Base-by-base conservation (phyloP, 2,888 invertebrate species). In the Camptogramma bilineatum region DNA sequence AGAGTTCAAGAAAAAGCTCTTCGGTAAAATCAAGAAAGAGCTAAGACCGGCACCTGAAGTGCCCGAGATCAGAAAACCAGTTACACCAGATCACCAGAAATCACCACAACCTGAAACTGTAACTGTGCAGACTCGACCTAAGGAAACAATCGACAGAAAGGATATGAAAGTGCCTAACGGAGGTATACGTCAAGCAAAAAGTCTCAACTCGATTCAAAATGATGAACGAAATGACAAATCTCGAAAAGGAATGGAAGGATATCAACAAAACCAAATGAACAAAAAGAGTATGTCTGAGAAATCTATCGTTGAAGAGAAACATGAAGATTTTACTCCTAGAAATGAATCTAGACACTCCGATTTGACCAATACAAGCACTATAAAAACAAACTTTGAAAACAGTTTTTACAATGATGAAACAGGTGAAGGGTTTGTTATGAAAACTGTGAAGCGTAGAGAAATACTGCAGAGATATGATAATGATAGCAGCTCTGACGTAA, bases 371-470 rank as follows among this genome's bases (percentile, higher is more conserved):
- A 87, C 92, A 19, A 93, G 93, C 69, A 93, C 93, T 4, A 93
- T 93, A 19, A 93, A 93, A 80, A 93, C 93, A 0, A 93, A 93
- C 69, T 93, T 93, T 75, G 95, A 95, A 79, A 95, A 95, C 68
- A 95, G 96, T 78, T 95, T 95, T 74, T 95, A 95, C 72, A 94
- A 94, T 72, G 95, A 95, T 75, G 91, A 94, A 74, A 95, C 93
- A 74, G 95, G 95, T n/a, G 95, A 95, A 64, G 94, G 95, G 0
- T 91, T 94, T 74, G 94, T 95, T 52, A 94, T 96, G 93, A 95
- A 96, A 91, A 96, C 96, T 19, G 95, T 96, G 0, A 96, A 96
- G 73, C 93, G 96, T 48, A 95, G 96, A 82, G 96, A 96, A 82
- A 96, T 96, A 73, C 86, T 96, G 28, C 96, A 96, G 78, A 95